Evolutionary conservation across 2,797 vertebrate species (phyloP).

Genomic region (Liasis olivaceus): DNA sequence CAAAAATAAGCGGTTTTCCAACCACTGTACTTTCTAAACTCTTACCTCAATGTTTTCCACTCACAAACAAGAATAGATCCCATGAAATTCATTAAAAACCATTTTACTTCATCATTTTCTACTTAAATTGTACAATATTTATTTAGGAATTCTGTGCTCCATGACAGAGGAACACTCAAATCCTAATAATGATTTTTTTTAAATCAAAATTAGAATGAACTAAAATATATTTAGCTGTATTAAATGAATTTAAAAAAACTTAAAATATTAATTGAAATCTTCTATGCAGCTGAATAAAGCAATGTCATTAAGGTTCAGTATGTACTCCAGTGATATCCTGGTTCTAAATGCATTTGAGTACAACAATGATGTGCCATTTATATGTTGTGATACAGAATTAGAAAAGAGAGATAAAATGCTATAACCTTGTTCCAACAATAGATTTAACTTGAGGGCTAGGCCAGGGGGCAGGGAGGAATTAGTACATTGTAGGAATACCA

Average conservation of each 20-base stretch:
- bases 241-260: too few species aligned
- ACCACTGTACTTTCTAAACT: slow-evolving; percentile 22
- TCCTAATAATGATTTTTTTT: not conserved
- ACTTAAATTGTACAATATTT: not conserved
- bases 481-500: not conserved
- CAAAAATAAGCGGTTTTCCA: slow-evolving; percentile 34
- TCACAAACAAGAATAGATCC: not conserved
- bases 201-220: not conserved
- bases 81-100: not conserved
- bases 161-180: not conserved
- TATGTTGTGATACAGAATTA: too few species aligned
- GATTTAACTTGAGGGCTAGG: not conserved
- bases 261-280: not conserved
- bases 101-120: not conserved
- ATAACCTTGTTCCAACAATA: not conserved
- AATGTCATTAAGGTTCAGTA: not conserved
- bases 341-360: not conserved
- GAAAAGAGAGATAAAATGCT: not conserved
- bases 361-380: too few species aligned
- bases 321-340: not conserved
- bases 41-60: not conserved
- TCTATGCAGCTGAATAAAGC: not conserved
- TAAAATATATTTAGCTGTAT: not conserved
- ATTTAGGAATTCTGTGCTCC: not conserved
- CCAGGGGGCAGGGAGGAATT: not conserved